phyloP scores from a whole-genome alignment of 2,888 invertebrate genomes.

The Corbicula japonica region DNA sequence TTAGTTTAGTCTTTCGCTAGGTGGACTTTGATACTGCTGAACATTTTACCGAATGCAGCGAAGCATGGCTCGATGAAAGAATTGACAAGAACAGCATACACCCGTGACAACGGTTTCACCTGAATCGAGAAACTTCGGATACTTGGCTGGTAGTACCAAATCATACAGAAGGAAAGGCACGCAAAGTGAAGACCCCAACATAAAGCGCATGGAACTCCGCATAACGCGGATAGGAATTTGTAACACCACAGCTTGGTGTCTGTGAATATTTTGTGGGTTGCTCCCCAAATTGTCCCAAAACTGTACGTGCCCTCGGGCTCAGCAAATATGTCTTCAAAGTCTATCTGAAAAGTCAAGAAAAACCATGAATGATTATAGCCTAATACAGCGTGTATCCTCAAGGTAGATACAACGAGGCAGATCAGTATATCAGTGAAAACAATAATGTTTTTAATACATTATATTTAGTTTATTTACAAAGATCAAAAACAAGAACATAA shows the following conservation, averaged over 20 bases:
- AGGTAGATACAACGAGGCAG: too few relatives aligned
- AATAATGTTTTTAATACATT: too few relatives aligned
- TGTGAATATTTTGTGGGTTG: conserved; percentile 87
- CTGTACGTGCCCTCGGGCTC: conserved; percentile 75
- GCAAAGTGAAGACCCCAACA: conserved; percentile 87
- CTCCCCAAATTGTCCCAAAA: conserved; percentile 90
- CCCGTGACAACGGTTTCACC: conserved; percentile 52
- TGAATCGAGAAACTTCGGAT: conserved; percentile 60
- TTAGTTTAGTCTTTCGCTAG: conserved; percentile 39
- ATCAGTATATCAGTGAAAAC: too few relatives aligned
- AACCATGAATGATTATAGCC: too few relatives aligned
- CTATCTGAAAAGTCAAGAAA: conserved; percentile 87
- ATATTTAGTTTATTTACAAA: too few relatives aligned
- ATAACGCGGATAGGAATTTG: conserved; percentile 89
- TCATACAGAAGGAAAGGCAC: conserved; percentile 88
- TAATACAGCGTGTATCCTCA: too few relatives aligned
- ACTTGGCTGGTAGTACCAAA: conserved; percentile 70
- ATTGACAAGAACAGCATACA: conserved; percentile 52
- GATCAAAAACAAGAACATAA: too few relatives aligned
- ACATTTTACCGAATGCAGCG: conserved; percentile 60
- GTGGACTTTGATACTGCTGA: conserved; percentile 63
- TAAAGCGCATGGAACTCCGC: conserved; percentile 90
- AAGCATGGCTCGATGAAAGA: conserved; percentile 69
- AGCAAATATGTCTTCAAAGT: conserved; percentile 79
- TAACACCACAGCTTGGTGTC: conserved; percentile 90